Evolutionary conservation across 2,888 invertebrate genomes (phyloP), one percentile per base, ranked within the genome.

Genomic region (Eugnorisma glareosa): DNA sequence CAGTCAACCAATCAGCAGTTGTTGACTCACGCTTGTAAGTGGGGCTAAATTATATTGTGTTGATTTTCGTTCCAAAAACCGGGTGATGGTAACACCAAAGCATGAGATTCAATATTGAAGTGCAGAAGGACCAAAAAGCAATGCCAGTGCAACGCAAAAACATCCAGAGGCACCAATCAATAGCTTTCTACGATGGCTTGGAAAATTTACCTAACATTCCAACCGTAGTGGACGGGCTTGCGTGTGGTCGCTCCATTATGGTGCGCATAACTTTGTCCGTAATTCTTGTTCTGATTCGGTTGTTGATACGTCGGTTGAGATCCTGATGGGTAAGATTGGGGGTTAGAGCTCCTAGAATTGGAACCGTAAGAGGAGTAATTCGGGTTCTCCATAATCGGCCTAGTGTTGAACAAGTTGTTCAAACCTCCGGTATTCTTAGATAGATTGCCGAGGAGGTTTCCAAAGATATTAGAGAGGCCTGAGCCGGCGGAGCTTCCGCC

Each of bases 131-230:
- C 37, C 66, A 76, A 75, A 43, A 84, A 86, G 84, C 80, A 79
- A 72, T 69, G 45, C 59, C 48, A 51, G 81, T 75, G 85, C 81
- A 84, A 85, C 86, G 86, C 78, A 86, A 86, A 68, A 83, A 82
- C 86, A 82, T 86, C 75, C 87, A 89, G 54, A 68, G 45, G 83
- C 67, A 86, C 83, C 91, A 92, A 69, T 90, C 88, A 89, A 90
- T 90, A 92, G 87, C 86, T 83, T 67, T 76, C 81, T 79, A 84
- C 81, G 73, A 71, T 82, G 69, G 77, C 82, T 81, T 48, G 21
- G 59, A 68, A 81, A 73, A 93, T 93, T 97, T 97, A 97, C 97
- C 97, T 95, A 93, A 95, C 90, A 81, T 94, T 95, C 96, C 96
- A 96, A 84, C 96, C 96, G 88, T 96, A 97, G 72, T 92, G 90